A percentile compares a stretch with the other conserved stretches of the same genome.
phyloP scores from a whole-genome alignment of 1,140 invertebrate genomes.

The Propsilocerus akamusi region DNA sequence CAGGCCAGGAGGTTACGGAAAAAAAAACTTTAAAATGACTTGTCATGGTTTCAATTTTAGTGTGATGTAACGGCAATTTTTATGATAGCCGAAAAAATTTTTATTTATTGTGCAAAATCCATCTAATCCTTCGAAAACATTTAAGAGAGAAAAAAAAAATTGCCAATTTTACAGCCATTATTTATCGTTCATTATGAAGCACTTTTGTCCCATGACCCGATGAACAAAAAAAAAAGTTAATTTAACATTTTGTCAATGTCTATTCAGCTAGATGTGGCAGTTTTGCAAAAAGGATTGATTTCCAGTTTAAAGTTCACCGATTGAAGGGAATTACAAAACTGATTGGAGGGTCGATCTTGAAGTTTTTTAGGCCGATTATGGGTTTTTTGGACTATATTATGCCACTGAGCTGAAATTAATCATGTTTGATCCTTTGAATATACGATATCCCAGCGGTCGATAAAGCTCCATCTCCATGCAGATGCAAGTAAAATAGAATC shows the following conservation, averaged over 20 bases:
- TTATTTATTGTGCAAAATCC: not conserved
- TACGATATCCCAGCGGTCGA: no score
- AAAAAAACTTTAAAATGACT: conserved; percentile 3
- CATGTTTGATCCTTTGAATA: no score
- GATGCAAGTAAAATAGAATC: not conserved
- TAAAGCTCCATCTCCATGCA: not conserved
- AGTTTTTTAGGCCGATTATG: not conserved
- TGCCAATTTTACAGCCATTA: not conserved
- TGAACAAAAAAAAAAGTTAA: not conserved
- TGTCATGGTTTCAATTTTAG: conserved; percentile 3
- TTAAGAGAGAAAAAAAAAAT: not conserved
- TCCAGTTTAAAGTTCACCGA: not conserved
- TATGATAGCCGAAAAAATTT: no score
- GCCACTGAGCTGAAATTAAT: no score
- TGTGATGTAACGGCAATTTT: not conserved
- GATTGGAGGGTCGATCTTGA: not conserved
- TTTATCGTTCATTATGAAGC: not conserved
- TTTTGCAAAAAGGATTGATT: conserved; percentile 2
- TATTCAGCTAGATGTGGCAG: no score
- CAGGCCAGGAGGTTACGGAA: not conserved
- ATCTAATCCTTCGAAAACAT: not conserved
- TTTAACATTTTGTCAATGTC: not conserved
- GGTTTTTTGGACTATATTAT: no score
- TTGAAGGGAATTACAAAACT: not conserved
- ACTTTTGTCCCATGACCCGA: not conserved